Base-by-base conservation (phyloP, 2,113 vertebrate species). In the Carassius gibelio region DNA sequence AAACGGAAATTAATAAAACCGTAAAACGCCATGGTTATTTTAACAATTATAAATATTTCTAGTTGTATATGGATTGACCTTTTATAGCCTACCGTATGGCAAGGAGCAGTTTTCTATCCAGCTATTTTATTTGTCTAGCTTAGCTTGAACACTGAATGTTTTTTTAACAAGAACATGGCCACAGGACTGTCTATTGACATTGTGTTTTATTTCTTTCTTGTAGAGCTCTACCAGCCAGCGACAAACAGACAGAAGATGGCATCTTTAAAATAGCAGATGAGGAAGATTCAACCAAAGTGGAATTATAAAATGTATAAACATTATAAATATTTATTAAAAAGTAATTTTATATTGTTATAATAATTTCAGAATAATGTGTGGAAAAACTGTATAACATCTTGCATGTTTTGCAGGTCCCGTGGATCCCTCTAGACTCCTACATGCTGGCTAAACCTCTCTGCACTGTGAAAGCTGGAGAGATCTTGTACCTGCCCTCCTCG, bases 401-500 rank as follows among this genome's bases (percentile, higher is more conserved):
- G 5, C 5, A 42, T 38, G 5, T 7, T 7, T 42, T 42, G 5
- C 81, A 99, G 97, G 96, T 99, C 2, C 97, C 97, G 0, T 99
- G 97, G 98, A 99, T 98, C 87, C 96, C 97, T 1, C 66, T 99
- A 87, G 96, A 99, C 91, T 88, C 93, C 26, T 99, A 99, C 84
- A 82, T 87, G 4, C 87, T 88, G 23, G 95, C 95, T 15, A 93
- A 79, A 30, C 94, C 97, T 1, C 89, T 99, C 86, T 97, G 96
- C 91, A 96, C 94, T 0, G 95, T 99, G 87, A 95, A 87, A 91
- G 96, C 96, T 0, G 98, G 98, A 1, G 98, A 99, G 93, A 95
- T 97, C 93, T 93, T 99, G 36, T 99, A 96, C 90, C 94, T 99
- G 61, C 97, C 98, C 0, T 96, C 97, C 0, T 94, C 99, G 23